A percentile compares a stretch with the other conserved stretches of the same genome.
Evolutionary conservation across 2,888 invertebrate species (phyloP).

Genomic region (Marronus borbonicus): DNA sequence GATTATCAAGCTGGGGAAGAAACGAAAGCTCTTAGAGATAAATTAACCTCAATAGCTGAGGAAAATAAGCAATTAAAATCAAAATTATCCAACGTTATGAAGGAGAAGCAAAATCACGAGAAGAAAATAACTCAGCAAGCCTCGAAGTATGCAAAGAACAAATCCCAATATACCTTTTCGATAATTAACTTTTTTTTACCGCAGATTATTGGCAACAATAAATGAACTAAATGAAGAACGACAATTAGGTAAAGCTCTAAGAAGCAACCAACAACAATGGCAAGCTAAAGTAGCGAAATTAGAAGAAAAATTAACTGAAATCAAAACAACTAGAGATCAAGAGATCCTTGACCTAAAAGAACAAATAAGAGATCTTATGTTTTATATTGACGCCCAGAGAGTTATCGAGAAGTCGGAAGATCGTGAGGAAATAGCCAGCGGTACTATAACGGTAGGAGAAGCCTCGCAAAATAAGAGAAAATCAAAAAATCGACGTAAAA

Average conservation of each 20-base stretch:
- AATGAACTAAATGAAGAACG: constrained; percentile 87
- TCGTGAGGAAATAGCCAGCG: constrained; percentile 75
- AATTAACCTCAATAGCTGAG: constrained; percentile 71
- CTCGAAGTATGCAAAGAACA: constrained; percentile 71
- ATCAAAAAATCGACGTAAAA: constrained; percentile 48
- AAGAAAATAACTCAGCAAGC: constrained; percentile 79
- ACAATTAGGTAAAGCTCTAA: constrained; percentile 84
- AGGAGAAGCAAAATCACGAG: constrained; percentile 81
- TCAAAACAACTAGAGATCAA: constrained; percentile 70
- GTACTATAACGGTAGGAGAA: constrained; percentile 75
- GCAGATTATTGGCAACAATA: constrained; percentile 78
- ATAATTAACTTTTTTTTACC: background rate
- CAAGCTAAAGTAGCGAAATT: constrained; percentile 76
- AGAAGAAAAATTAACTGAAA: constrained; percentile 72
- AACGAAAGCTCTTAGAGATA: constrained; percentile 69
- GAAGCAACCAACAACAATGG: constrained; percentile 83
- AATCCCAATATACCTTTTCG: background rate
- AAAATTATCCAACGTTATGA: constrained; percentile 73
- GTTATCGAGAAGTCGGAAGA: constrained; percentile 73
- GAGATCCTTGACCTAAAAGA: constrained; percentile 91
- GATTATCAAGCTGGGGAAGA: constrained; percentile 66
- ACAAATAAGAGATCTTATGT: constrained; percentile 96
- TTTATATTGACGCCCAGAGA: constrained; percentile 91
- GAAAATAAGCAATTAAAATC: constrained; percentile 69
- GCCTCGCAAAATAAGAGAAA: constrained; percentile 60